These are phyloP conservation scores for Sarcoramphus papa DNA, from an alignment of 2,797 vertebrate species.

Conservation along the genomic window DNA sequence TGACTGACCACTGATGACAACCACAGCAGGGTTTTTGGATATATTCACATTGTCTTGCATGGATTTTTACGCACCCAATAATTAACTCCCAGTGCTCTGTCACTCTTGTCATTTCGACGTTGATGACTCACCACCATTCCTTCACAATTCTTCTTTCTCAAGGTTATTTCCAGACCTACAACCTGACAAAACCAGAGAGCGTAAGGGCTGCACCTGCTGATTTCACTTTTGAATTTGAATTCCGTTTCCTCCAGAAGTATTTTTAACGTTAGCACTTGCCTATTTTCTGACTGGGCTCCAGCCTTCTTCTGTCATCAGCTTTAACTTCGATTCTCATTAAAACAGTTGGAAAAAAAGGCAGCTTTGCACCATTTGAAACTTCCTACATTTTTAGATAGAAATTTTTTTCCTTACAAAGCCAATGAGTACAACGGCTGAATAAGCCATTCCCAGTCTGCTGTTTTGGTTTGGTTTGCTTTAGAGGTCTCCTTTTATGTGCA, in stretches of 20 bases:
- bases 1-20: neutral
- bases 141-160: neutral
- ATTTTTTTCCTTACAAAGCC: neutral
- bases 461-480: neutral
- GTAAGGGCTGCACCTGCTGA: neutral
- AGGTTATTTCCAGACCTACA: neutral
- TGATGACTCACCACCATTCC: neutral
- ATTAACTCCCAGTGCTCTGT: neutral
- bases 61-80: neutral
- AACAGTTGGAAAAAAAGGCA: neutral
- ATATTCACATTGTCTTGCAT: no score
- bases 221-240: neutral
- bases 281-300: neutral
- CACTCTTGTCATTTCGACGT: fast-evolving
- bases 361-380: neutral
- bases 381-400: neutral
- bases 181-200: neutral
- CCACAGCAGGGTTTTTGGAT: neutral
- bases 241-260: neutral
- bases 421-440: neutral
- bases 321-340: no score
- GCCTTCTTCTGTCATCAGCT: neutral
- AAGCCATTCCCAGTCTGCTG: neutral
- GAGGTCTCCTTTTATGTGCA: neutral
- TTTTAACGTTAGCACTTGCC: neutral